Base-by-base conservation (phyloP, 92 coral and sea anemone genomes). In the Bergia puertoricense region DNA sequence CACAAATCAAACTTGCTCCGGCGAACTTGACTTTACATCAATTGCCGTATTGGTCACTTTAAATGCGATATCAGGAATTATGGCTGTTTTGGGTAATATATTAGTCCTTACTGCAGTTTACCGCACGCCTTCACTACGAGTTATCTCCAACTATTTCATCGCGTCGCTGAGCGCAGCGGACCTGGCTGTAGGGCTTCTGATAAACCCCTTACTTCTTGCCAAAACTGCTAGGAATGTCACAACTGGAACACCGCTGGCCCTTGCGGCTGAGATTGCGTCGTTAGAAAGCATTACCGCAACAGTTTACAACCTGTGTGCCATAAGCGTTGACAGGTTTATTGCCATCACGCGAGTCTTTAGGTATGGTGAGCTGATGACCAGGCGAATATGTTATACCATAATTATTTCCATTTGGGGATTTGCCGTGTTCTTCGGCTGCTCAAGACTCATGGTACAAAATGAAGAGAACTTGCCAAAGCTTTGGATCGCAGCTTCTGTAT, bases 101-200 rank as follows among this genome's bases (percentile, higher is more conserved):
- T 71, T 84, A 79, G 78, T 84, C 66, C 78, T 84, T 71, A 84
- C 44, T 30, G 87, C 87, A 69, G 87, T 84, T 23, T 84, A 84
- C 71, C 87, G 87, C 87, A 84, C 87, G 23, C 87, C 87, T 22
- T 69, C 87, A 0, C 74, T 84, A 46, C 87, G 46, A 14, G 40
- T 69, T 14, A 74, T 84, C 14, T 84, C 87, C 30, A 84, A 84
- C 40, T 84, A 68, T 45, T 84, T 84, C 16, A 84, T 84, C 66
- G 87, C 87, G 74, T 84, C 87, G n/a, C 30, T 84, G 67, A 84
- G 87, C 14, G 78, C 87, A 13, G 87, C 87, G 13, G 87, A 84
- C 45, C 39, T 84, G 4, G 79, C 45, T 15, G 78, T 71, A 2
- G 87, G 87, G 57, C 68, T 71, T 18, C 50, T 84, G 10, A 48